phyloP scores from a whole-genome alignment of 2,113 vertebrate species.

The Dascyllus trimaculatus region DNA sequence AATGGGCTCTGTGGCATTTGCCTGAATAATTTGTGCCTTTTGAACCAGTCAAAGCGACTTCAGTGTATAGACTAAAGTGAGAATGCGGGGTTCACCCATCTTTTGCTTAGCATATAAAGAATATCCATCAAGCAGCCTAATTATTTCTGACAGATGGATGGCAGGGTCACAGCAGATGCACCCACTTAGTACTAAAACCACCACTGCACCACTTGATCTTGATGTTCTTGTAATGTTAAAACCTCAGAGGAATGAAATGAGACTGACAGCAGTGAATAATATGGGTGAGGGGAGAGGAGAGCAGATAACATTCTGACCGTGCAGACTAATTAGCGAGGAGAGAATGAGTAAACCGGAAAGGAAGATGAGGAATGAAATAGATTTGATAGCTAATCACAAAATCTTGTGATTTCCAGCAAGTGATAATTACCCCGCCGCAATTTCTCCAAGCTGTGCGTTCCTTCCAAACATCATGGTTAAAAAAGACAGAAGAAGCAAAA shows the following conservation, averaged over 20 bases:
- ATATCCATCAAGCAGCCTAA: conserved; percentile 45
- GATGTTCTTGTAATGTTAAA: conserved; percentile 54
- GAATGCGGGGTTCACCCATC: conserved; percentile 15
- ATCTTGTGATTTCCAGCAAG: conserved; percentile 52
- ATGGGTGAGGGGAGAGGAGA: conserved; percentile 11
- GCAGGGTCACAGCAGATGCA: conserved; percentile 57
- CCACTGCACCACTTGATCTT: conserved; percentile 51
- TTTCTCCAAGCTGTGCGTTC: conserved; percentile 29
- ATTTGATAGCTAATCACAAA: conserved; percentile 58
- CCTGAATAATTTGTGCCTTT: conserved; percentile 44
- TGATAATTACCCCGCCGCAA: conserved; percentile 44
- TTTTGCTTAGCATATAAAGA: conserved; percentile 22
- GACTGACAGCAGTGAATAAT: conserved; percentile 50
- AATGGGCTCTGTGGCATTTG: conserved; percentile 46
- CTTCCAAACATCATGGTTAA: background rate
- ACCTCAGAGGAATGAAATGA: conserved; percentile 38
- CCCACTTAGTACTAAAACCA: conserved; percentile 60
- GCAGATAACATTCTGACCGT: conserved; percentile 43
- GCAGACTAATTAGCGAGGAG: conserved; percentile 54
- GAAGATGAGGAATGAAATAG: conserved; percentile 47
- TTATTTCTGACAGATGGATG: conserved; percentile 56
- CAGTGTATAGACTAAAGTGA: background rate
- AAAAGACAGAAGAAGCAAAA: conserved; percentile 1
- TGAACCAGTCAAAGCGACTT: conserved; percentile 24
- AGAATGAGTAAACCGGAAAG: conserved; percentile 51